Conservation (phyloP, 2,797 vertebrate genomes). For the Trichosurus vulpecula region DNA sequence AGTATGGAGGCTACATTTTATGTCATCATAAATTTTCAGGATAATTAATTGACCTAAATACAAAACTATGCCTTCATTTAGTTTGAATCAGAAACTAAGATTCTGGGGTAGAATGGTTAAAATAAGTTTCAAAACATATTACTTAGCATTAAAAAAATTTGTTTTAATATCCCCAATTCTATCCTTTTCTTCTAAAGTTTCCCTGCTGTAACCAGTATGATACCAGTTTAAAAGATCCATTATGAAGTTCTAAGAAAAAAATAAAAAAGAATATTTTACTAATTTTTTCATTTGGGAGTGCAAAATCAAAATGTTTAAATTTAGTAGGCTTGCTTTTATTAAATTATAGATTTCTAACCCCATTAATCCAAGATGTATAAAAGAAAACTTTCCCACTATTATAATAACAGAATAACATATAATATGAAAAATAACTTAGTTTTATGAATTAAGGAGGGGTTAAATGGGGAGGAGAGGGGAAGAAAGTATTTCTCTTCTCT, state of each 20-base stretch:
- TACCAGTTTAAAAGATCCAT: slow-evolving; percentile 21
- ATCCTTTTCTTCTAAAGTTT: slow-evolving; percentile 29
- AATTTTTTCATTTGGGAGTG: neutral
- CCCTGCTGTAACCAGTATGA: neutral
- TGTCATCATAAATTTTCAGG: slow-evolving; percentile 48
- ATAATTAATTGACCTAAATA: slow-evolving; percentile 56
- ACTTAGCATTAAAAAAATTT: neutral
- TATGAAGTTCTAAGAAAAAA: slow-evolving; percentile 2
- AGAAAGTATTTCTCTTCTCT: neutral
- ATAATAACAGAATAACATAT: neutral
- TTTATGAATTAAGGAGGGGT: neutral
- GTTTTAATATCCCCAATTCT: neutral
- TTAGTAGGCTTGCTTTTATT: slow-evolving; percentile 6
- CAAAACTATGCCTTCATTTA: slow-evolving; percentile 23
- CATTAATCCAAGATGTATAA: neutral
- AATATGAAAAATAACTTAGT: slow-evolving; percentile 21
- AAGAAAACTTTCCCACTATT: neutral
- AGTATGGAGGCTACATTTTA: slow-evolving; percentile 50
- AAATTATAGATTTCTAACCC: slow-evolving; percentile 15
- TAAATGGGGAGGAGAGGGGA: no score
- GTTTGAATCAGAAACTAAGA: slow-evolving; percentile 3
- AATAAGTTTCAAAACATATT: neutral
- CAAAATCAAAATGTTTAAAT: neutral
- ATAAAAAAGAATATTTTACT: slow-evolving; percentile 42
- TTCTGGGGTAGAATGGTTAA: neutral